phyloP scores from a whole-genome alignment of 2,888 invertebrate species.

The Hirtodrosophila cameraria region DNA sequence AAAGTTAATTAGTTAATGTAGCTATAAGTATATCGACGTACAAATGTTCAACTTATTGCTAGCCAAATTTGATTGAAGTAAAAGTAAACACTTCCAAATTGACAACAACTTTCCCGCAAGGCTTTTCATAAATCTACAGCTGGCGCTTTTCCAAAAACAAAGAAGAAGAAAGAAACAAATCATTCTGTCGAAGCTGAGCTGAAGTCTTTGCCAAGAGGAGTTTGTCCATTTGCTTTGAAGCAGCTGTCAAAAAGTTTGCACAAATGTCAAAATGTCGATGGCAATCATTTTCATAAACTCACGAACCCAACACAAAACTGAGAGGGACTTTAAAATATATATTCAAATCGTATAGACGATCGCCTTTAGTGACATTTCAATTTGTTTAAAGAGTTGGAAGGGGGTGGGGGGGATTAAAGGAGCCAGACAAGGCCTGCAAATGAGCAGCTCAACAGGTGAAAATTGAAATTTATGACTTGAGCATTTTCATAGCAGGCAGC shows the following conservation, averaged over 20 bases:
- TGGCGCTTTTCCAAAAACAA: not conserved
- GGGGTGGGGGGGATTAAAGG: not conserved
- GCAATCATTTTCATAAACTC: slow-evolving; percentile 37
- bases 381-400: slow-evolving; percentile 31
- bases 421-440: not conserved
- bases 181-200: slow-evolving; percentile 49
- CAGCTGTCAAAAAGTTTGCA: slow-evolving; percentile 39
- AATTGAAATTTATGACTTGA: slow-evolving; percentile 65
- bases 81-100: slow-evolving; percentile 21
- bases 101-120: slow-evolving; percentile 42
- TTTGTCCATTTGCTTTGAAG: slow-evolving; percentile 1
- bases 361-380: slow-evolving; percentile 66
- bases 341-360: slow-evolving; percentile 32
- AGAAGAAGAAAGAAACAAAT: slow-evolving; percentile 39
- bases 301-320: slow-evolving; percentile 11
- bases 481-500: slow-evolving; percentile 15
- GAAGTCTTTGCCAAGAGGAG: slow-evolving; percentile 32
- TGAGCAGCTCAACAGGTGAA: slow-evolving; percentile 54
- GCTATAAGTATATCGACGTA: too few relatives aligned
- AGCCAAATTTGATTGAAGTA: slow-evolving; percentile 1
- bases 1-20: too few relatives aligned
- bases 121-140: slow-evolving; percentile 13
- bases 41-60: not conserved
- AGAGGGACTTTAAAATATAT: not conserved
- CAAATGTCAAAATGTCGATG: slow-evolving; percentile 55